Conservation (phyloP, 2,113 vertebrate species). For the Parus major region DNA sequence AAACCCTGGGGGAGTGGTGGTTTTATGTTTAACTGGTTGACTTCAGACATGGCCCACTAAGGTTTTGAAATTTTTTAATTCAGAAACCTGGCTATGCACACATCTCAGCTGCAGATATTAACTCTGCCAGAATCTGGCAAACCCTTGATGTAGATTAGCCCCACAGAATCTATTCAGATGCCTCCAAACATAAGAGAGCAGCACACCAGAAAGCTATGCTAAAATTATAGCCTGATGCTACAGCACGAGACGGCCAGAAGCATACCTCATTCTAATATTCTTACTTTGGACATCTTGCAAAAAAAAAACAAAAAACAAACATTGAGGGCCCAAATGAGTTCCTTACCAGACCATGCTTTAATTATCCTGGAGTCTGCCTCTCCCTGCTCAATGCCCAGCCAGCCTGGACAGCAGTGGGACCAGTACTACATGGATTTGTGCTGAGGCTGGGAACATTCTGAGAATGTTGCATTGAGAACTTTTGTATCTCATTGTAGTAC, state of each 20-base stretch:
- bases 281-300: not conserved
- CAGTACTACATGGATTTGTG: not conserved
- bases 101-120: slow-evolving; percentile 33
- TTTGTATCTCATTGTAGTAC: not conserved
- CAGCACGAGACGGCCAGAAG: not conserved
- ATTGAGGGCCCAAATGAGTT: not conserved
- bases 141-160: not conserved
- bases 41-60: not conserved
- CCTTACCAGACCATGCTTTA: not conserved
- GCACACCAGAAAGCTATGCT: not conserved
- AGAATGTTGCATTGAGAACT: not conserved
- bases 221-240: not conserved
- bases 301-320: not conserved
- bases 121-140: slow-evolving; percentile 41
- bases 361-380: not conserved
- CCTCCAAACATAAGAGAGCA: not conserved
- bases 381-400: not conserved
- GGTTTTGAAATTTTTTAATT: not conserved
- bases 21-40: slow-evolving; percentile 6
- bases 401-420: not conserved
- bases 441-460: not conserved
- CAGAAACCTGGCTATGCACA: not conserved
- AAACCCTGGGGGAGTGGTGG: not conserved
- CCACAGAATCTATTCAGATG: not conserved
- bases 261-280: not conserved